Evolutionary conservation across 2,113 vertebrate genomes (phyloP).

Genomic region (Ginglymostoma cirratum): DNA sequence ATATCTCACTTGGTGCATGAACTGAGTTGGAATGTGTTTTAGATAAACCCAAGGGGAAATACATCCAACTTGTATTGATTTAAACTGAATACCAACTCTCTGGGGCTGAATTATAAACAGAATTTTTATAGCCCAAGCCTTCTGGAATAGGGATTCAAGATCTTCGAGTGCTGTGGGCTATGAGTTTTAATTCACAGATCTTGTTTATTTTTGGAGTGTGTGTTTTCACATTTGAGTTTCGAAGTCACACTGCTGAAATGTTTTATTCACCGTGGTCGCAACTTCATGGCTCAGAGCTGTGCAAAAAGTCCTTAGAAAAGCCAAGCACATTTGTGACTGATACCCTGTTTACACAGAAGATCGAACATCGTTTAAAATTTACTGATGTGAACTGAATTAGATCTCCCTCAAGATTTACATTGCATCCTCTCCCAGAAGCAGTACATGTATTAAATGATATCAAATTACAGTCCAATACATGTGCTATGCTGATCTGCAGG

Average conservation of each 20-base stretch:
- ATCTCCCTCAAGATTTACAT: constrained; percentile 28
- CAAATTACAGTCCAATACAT: neutral
- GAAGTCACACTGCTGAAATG: neutral
- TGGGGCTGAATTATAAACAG: constrained; percentile 12
- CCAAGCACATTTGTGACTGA: neutral
- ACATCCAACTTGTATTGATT: constrained; percentile 18
- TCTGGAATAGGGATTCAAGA: neutral
- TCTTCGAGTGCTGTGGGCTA: neutral
- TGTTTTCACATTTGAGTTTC: neutral
- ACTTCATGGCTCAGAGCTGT: neutral
- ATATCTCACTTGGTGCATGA: constrained; percentile 13
- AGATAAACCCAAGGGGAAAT: neutral
- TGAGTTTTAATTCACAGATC: constrained; percentile 13
- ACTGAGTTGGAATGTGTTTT: neutral
- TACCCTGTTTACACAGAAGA: constrained; percentile 2
- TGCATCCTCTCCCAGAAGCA: neutral
- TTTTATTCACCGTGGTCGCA: constrained; percentile 18
- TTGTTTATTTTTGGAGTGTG: constrained; percentile 7
- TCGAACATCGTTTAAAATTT: constrained; percentile 19
- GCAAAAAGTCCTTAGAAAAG: neutral
- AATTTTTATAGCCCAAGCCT: neutral
- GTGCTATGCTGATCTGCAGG: neutral
- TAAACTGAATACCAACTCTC: constrained; percentile 14
- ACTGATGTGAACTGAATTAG: constrained; percentile 28
- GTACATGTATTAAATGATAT: neutral